Percentiles rank a stretch among this genome's conserved stretches.
Conservation (phyloP, 1,140 invertebrate species). For the Liolophura sinensis region DNA sequence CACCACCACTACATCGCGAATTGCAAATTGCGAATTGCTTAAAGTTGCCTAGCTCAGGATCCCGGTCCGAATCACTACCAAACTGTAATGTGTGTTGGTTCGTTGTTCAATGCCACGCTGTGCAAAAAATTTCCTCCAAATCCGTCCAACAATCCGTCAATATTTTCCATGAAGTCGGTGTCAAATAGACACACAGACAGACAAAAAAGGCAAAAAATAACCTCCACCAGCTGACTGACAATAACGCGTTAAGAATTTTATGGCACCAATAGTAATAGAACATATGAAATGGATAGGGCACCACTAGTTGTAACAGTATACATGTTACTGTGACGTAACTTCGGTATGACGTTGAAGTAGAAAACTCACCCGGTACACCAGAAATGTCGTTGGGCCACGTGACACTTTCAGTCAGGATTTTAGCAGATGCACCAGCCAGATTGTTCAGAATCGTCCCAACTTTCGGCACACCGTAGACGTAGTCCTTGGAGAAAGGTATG, state of each 20-base stretch:
- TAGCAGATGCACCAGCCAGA: conserved; percentile 11
- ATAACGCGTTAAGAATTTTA: too few species aligned
- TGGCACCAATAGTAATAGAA: too few species aligned
- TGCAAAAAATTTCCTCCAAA: neutral
- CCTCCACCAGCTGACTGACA: too few species aligned
- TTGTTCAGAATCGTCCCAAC: conserved; percentile 23
- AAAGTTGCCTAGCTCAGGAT: too few species aligned
- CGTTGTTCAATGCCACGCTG: neutral
- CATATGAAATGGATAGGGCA: neutral
- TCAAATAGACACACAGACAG: too few species aligned
- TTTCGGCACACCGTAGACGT: conserved; percentile 24
- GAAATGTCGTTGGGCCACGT: conserved; percentile 42
- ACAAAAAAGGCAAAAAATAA: too few species aligned
- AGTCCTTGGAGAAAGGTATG: conserved; percentile 23
- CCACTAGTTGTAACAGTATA: neutral
- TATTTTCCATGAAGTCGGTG: neutral
- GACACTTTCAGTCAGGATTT: conserved; percentile 18
- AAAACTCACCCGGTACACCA: conserved; percentile 31
- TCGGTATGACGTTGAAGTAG: neutral
- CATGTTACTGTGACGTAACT: neutral
- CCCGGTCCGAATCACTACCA: neutral
- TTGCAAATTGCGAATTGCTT: too few species aligned
- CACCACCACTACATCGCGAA: too few species aligned
- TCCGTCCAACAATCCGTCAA: neutral
- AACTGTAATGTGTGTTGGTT: neutral